These are phyloP conservation scores for Willowsia nigromaculata DNA, from an alignment of 2,888 invertebrate species.

Conservation along the genomic window DNA sequence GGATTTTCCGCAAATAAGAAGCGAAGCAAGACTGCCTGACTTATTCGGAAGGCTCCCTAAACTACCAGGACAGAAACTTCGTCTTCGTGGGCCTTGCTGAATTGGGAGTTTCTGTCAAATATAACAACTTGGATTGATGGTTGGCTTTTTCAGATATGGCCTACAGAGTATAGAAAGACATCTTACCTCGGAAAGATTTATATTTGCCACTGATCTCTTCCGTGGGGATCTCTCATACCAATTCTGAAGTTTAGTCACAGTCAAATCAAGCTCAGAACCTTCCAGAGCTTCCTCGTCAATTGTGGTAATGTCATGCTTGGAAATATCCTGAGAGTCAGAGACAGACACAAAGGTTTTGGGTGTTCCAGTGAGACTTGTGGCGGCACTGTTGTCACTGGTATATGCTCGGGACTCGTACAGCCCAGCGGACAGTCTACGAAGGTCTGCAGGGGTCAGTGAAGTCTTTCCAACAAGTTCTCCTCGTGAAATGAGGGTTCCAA, in stretches of 20 bases:
- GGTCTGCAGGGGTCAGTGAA: conserved; percentile 74
- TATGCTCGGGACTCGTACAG: conserved; percentile 34
- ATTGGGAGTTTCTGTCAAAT: conserved; percentile 69
- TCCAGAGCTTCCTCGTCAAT: conserved; percentile 75
- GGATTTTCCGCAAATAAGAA: conserved; percentile 74
- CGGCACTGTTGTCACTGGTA: conserved; percentile 49
- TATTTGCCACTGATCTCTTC: conserved; percentile 73
- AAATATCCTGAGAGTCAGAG: conserved; percentile 68
- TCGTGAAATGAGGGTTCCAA: conserved; percentile 75
- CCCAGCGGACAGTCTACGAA: conserved; percentile 75
- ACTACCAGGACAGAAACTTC: conserved; percentile 72
- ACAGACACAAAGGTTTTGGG: conserved; percentile 66
- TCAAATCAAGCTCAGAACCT: conserved; percentile 63
- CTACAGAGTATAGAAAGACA: too few species aligned
- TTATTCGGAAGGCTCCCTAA: conserved; percentile 63
- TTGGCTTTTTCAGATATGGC: too few species aligned
- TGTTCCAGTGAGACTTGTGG: conserved; percentile 65
- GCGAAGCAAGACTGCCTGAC: conserved; percentile 75
- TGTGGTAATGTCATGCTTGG: conserved; percentile 76
- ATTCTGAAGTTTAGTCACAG: conserved; percentile 71
- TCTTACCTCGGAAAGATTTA: conserved; percentile 67
- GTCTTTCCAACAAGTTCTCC: conserved; percentile 54
- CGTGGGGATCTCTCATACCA: conserved; percentile 78
- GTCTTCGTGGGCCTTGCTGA: conserved; percentile 42
- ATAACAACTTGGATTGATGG: too few species aligned